These are phyloP conservation scores for Hirtodrosophila histrioides DNA, from an alignment of 2,888 invertebrate genomes.

Conservation along the genomic window DNA sequence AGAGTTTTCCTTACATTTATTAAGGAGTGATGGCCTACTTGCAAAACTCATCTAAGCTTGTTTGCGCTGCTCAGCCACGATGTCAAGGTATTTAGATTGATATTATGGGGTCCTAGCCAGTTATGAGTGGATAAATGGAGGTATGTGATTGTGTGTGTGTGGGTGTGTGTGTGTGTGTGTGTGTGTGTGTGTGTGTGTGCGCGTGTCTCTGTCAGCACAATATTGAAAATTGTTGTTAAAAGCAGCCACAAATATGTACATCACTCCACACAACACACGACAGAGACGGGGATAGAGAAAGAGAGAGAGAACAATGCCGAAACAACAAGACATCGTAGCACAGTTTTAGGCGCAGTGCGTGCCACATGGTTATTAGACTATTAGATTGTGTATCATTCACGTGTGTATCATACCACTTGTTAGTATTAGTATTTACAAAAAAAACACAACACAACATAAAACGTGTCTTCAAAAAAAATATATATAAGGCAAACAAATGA, in stretches of 20 bases:
- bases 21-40: too few species aligned
- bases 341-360: conserved; percentile 36
- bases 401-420: conserved; percentile 20
- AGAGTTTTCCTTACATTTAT: too few species aligned
- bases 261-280: conserved; percentile 20
- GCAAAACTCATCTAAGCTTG: too few species aligned
- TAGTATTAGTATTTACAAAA: conserved; percentile 37
- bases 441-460: conserved; percentile 10
- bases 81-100: conserved; percentile 3
- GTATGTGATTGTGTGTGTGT: neutral
- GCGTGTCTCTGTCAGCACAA: conserved; percentile 63
- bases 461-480: conserved; percentile 8
- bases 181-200: conserved; percentile 18
- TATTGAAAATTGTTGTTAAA: conserved; percentile 57
- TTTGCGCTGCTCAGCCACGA: conserved; percentile 20
- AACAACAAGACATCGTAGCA: conserved; percentile 53
- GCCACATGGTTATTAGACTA: conserved; percentile 4
- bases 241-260: conserved; percentile 53
- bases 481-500: conserved; percentile 19
- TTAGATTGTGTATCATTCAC: conserved; percentile 1
- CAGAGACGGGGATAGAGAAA: too few species aligned
- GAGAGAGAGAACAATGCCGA: conserved; percentile 31
- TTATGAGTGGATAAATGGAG: conserved; percentile 17
- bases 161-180: conserved; percentile 26
- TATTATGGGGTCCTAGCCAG: conserved; percentile 3